phyloP scores from a whole-genome alignment of 2,797 vertebrate genomes.

The Limnodromus scolopaceus region DNA sequence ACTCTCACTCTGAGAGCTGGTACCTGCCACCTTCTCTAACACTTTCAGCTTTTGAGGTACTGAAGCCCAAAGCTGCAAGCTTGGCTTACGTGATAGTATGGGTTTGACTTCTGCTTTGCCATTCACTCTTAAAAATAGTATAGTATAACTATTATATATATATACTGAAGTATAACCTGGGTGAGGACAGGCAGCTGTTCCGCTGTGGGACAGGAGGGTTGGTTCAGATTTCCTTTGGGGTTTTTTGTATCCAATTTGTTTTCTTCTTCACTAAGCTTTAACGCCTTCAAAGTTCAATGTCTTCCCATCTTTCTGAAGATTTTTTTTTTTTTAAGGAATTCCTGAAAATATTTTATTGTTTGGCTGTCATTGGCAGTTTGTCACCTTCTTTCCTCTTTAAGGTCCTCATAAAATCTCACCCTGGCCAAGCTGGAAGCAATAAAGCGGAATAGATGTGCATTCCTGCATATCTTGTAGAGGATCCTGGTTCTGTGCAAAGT shows the following conservation, averaged over 20 bases:
- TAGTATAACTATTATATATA: too few species aligned
- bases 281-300: background rate
- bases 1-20: accelerated
- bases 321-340: background rate
- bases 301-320: background rate
- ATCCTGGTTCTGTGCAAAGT: background rate
- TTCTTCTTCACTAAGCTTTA: background rate
- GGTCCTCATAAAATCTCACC: background rate
- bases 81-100: accelerated
- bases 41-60: background rate
- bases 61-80: background rate
- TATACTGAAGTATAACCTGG: background rate
- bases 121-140: background rate
- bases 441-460: background rate
- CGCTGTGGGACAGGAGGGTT: background rate
- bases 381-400: background rate
- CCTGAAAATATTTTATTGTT: background rate
- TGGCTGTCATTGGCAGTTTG: background rate
- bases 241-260: background rate
- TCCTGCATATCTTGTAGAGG: background rate
- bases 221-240: background rate
- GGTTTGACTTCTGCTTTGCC: background rate
- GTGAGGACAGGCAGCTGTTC: background rate
- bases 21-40: accelerated
- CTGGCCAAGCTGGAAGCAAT: background rate